These are phyloP conservation scores for Nomada lathburiana DNA, from an alignment of 2,888 invertebrate species.

Conservation along the genomic window DNA sequence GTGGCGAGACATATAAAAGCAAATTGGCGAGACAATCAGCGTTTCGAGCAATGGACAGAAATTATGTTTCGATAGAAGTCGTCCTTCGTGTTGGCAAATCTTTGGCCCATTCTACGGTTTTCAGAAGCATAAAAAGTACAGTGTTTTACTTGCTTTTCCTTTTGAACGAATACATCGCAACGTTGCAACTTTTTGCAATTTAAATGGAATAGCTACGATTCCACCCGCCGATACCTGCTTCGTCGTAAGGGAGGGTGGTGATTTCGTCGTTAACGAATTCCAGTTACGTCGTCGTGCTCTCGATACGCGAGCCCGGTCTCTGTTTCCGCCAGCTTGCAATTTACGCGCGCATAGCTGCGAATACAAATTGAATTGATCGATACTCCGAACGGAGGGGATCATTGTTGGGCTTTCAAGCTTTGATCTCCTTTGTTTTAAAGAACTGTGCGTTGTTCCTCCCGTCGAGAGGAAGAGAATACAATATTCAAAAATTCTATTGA, in stretches of 20 bases:
- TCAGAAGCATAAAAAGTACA: too few species aligned
- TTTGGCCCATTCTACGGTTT: neutral
- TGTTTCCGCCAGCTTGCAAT: constrained; percentile 15
- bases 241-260: neutral
- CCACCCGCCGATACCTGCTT: constrained; percentile 16
- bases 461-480: too few species aligned
- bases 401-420: neutral
- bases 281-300: constrained; percentile 5
- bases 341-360: constrained; percentile 6
- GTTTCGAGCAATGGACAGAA: too few species aligned
- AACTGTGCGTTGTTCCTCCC: neutral
- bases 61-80: too few species aligned
- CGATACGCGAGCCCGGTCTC: neutral
- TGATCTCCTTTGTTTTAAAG: neutral
- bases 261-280: constrained; percentile 18
- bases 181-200: constrained; percentile 33
- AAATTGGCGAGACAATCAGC: too few species aligned
- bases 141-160: neutral
- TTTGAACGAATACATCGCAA: neutral
- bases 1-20: too few species aligned
- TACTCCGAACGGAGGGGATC: neutral
- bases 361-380: constrained; percentile 23
- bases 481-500: too few species aligned
- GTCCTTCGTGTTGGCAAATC: neutral
- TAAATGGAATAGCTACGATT: constrained; percentile 31